These are phyloP conservation scores for Thelaira solivaga DNA, from an alignment of 2,888 invertebrate species.

Conservation along the genomic window DNA sequence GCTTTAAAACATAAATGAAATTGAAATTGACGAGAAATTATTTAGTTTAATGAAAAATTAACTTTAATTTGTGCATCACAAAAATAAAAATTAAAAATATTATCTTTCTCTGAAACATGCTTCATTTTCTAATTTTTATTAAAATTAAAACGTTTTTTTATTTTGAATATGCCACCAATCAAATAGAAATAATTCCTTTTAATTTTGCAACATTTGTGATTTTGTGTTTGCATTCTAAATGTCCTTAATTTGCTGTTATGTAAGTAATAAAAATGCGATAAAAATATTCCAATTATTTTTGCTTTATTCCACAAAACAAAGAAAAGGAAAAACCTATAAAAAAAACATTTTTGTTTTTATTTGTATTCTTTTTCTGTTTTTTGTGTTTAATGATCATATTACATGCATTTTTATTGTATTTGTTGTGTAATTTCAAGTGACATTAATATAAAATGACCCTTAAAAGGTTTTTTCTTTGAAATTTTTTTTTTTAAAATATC, in stretches of 20 bases:
- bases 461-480: constrained; percentile 48
- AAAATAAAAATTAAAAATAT: background rate
- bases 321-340: background rate
- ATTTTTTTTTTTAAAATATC: constrained; percentile 22
- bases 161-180: no score
- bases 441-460: constrained; percentile 59
- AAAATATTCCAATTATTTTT: constrained; percentile 37
- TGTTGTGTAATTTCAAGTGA: constrained; percentile 56
- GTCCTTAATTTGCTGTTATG: constrained; percentile 9
- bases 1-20: background rate
- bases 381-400: constrained; percentile 49
- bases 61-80: background rate
- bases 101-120: no score
- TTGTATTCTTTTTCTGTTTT: no score
- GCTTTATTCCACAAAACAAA: constrained; percentile 12
- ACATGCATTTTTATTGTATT: constrained; percentile 58
- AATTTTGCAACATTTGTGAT: background rate
- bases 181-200: no score
- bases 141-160: background rate
- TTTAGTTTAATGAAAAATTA: no score
- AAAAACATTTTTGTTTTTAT: constrained; percentile 7
- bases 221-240: background rate
- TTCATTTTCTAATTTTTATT: no score
- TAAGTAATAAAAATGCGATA: constrained; percentile 9
- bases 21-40: constrained; percentile 44